Percentiles rank a stretch among this genome's conserved stretches.
These are phyloP conservation scores for Oscheius onirici DNA, from an alignment of 2,888 invertebrate species.

Conservation along the genomic window DNA sequence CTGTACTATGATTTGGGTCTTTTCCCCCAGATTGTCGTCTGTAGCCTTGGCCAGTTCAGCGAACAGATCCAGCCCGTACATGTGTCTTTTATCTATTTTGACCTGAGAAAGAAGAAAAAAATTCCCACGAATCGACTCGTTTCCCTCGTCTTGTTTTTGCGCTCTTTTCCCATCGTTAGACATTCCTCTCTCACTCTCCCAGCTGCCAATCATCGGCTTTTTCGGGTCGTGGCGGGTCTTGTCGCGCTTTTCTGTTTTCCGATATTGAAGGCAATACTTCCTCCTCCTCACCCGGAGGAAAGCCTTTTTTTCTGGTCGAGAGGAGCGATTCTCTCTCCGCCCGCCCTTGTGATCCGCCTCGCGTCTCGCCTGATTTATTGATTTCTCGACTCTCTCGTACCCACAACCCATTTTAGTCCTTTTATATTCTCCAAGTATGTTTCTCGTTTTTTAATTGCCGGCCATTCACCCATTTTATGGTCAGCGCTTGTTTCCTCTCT, in stretches of 20 bases:
- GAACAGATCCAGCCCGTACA: background rate
- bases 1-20: too few relatives aligned
- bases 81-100: background rate
- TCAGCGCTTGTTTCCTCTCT: background rate
- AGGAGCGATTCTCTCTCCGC: background rate
- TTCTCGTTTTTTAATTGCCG: background rate
- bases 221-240: background rate
- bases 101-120: background rate
- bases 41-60: too few relatives aligned
- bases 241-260: background rate
- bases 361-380: constrained; percentile 18
- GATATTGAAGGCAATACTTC: background rate
- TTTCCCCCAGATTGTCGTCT: too few relatives aligned
- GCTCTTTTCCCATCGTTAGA: background rate
- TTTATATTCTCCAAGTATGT: background rate
- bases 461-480: too few relatives aligned
- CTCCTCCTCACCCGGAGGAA: too few relatives aligned
- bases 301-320: background rate
- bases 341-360: constrained; percentile 14
- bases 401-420: background rate
- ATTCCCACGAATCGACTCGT: background rate
- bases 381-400: constrained; percentile 4
- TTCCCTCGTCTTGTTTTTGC: background rate
- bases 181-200: background rate
- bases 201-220: background rate